Conservation (phyloP, 2,888 invertebrate genomes). For the Augochlorella aurata region DNA sequence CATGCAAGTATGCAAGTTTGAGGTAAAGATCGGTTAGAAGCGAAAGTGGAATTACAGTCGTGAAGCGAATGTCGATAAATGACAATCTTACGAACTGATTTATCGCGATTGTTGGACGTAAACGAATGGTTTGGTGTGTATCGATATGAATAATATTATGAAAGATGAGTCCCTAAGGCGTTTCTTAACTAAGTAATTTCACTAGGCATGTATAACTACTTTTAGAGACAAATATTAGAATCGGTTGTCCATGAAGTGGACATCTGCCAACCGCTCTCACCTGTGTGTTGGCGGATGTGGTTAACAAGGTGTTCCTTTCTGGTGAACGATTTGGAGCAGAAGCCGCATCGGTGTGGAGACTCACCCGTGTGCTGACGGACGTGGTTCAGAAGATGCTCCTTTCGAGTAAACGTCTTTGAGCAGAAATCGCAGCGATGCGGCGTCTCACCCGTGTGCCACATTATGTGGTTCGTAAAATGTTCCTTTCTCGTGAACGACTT, state of each 20-base stretch:
- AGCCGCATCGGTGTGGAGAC: conserved; percentile 93
- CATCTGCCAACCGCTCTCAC: conserved; percentile 81
- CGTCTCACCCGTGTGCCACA: conserved; percentile 93
- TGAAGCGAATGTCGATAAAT: conserved; percentile 15
- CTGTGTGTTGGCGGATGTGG: conserved; percentile 92
- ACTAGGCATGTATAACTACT: conserved; percentile 58
- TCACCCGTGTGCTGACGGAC: conserved; percentile 91
- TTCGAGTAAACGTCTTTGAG: conserved; percentile 90
- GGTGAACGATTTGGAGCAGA: conserved; percentile 93
- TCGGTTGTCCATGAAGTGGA: conserved; percentile 77
- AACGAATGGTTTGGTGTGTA: conserved; percentile 32
- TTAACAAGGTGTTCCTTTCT: conserved; percentile 93
- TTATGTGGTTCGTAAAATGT: conserved; percentile 94
- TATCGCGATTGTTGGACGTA: conserved; percentile 35
- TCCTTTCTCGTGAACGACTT: conserved; percentile 94
- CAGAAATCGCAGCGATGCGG: conserved; percentile 91
- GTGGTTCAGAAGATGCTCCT: conserved; percentile 90
- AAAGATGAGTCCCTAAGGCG: conserved; percentile 45
- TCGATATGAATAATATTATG: conserved; percentile 41
- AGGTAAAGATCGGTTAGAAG: conserved; percentile 40
- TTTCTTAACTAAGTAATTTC: conserved; percentile 51
- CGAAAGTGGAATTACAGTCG: conserved; percentile 18
- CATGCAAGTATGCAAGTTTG: conserved; percentile 52
- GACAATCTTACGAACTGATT: conserved; percentile 11
- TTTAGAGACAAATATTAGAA: conserved; percentile 68